A percentile compares a stretch with the other conserved stretches of the same genome.
Evolutionary conservation across 2,888 invertebrate genomes (phyloP).

Genomic region (Panzeria rudis): DNA sequence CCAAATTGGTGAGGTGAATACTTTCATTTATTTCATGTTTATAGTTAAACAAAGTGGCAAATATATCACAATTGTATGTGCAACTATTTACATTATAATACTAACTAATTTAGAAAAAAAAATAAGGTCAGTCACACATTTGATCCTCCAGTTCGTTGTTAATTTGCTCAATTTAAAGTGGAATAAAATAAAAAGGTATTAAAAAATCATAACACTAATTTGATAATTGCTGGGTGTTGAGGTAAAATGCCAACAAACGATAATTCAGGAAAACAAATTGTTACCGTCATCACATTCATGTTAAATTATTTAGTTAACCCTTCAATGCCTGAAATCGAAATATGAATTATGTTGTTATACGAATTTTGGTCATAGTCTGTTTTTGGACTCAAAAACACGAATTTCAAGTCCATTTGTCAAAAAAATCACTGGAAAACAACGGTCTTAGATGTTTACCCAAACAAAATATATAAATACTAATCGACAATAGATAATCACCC

Average conservation of each 20-base stretch:
- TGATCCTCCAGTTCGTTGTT: constrained; percentile 37
- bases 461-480: no score
- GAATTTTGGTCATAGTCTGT: no score
- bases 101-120: constrained; percentile 18
- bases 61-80: neutral
- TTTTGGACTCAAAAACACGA: no score
- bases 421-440: no score
- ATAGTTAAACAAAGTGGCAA: neutral
- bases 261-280: constrained; percentile 17
- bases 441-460: no score
- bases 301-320: neutral
- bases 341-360: no score
- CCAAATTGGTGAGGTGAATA: no score
- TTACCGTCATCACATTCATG: neutral
- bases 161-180: constrained; percentile 40
- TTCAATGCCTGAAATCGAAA: no score
- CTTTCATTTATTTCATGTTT: neutral
- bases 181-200: constrained; percentile 52
- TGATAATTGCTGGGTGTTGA: constrained; percentile 48
- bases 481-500: no score
- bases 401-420: no score
- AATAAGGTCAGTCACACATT: constrained; percentile 55
- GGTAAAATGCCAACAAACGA: constrained; percentile 19
- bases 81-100: neutral
- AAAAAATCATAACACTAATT: constrained; percentile 57